phyloP scores from a whole-genome alignment of 2,113 vertebrate species.

The Astur gentilis region DNA sequence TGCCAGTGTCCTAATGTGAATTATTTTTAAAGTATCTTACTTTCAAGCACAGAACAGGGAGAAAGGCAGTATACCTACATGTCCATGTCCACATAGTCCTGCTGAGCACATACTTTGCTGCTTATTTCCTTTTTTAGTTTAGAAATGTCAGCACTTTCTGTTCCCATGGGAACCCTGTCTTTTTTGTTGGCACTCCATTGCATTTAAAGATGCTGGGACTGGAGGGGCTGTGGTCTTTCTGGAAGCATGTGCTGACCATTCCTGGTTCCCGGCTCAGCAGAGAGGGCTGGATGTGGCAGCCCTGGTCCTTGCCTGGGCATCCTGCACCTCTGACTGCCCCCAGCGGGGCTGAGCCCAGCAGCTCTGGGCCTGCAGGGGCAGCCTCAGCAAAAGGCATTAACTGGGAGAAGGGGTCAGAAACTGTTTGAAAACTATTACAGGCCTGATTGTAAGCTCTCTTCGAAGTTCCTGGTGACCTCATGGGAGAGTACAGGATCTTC shows the following conservation, averaged over 20 bases:
- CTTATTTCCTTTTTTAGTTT: constrained; percentile 53
- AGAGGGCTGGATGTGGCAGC: neutral
- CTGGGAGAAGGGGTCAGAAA: neutral
- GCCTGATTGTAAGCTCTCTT: too few species aligned
- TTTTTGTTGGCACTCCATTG: neutral
- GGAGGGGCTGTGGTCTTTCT: neutral
- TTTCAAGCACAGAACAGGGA: neutral
- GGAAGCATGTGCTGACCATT: accelerated
- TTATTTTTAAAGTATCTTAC: accelerated
- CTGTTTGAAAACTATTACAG: accelerated
- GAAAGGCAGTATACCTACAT: neutral
- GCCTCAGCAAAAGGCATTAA: accelerated
- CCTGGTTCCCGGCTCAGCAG: neutral
- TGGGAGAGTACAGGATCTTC: neutral
- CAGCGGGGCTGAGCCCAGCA: accelerated
- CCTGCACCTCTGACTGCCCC: neutral
- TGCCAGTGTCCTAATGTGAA: accelerated
- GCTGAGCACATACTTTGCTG: constrained; percentile 17
- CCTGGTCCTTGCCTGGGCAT: accelerated
- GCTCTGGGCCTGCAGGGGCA: neutral
- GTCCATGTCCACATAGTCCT: neutral
- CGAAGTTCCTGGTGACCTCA: accelerated
- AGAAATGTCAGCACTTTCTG: constrained; percentile 55
- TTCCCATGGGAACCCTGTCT: constrained; percentile 62
- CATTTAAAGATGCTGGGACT: neutral